phyloP scores from a whole-genome alignment of 1,140 invertebrate species.

The Heliothis virescens region DNA sequence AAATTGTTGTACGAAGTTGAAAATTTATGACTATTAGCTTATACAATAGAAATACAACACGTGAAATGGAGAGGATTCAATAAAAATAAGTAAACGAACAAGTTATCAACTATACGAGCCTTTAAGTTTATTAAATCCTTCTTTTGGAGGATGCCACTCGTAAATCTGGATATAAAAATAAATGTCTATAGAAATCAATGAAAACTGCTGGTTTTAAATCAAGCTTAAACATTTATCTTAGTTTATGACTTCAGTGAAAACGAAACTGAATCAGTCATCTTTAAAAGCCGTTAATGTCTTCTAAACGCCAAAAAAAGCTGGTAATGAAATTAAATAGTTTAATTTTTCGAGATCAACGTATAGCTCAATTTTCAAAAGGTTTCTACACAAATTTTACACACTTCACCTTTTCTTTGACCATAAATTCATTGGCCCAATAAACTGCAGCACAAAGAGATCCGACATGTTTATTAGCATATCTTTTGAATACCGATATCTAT shows the following conservation, averaged over 20 bases:
- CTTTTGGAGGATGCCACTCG: background rate
- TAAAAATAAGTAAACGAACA: conserved; percentile 16
- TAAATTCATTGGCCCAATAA: conserved; percentile 31
- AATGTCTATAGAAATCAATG: too few species aligned
- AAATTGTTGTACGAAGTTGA: conserved; percentile 29
- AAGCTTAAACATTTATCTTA: too few species aligned
- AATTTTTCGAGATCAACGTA: background rate
- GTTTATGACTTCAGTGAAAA: too few species aligned
- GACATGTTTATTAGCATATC: conserved; percentile 26
- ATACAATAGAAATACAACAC: conserved; percentile 18
- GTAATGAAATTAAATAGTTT: too few species aligned
- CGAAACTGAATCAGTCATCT: too few species aligned
- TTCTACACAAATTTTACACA: conserved; percentile 11
- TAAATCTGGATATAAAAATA: too few species aligned
- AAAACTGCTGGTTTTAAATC: too few species aligned
- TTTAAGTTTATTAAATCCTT: background rate
- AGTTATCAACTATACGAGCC: background rate
- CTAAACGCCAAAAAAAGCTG: too few species aligned
- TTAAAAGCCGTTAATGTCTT: too few species aligned
- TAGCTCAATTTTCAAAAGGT: conserved; percentile 1
- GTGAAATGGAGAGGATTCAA: conserved; percentile 1
- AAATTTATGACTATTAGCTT: conserved; percentile 20
- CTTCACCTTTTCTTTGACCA: conserved; percentile 16
- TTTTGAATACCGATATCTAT: conserved; percentile 1
- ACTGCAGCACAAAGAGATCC: conserved; percentile 16